Conservation (phyloP, 1,140 invertebrate genomes). For the Pseudomyrmex cubaensis region DNA sequence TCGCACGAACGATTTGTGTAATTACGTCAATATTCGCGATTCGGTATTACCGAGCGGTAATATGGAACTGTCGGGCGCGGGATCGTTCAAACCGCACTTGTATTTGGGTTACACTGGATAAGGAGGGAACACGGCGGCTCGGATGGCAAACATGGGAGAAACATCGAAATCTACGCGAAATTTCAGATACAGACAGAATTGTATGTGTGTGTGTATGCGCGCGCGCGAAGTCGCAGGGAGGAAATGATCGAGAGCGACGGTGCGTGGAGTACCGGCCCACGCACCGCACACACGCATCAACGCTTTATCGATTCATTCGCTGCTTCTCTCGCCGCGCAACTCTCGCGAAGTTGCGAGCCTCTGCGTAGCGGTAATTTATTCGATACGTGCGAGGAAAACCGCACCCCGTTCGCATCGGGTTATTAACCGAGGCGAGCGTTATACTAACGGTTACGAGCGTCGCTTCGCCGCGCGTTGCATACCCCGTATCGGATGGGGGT, state of each 20-base stretch:
- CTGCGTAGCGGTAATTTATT: conserved; percentile 53
- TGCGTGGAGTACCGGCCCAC: conserved; percentile 42
- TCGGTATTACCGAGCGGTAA: background rate
- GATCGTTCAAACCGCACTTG: conserved; percentile 18
- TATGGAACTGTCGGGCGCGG: background rate
- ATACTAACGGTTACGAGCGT: background rate
- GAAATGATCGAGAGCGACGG: conserved; percentile 57
- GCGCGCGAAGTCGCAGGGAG: conserved; percentile 14
- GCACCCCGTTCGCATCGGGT: conserved; percentile 19
- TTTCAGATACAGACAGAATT: conserved; percentile 61
- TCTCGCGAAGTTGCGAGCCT: background rate
- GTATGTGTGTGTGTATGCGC: background rate
- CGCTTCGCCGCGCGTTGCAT: background rate
- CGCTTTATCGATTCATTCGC: conserved; percentile 70
- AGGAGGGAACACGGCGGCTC: background rate
- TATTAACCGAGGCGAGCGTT: conserved; percentile 37
- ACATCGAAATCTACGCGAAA: conserved; percentile 51
- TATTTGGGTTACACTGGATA: conserved; percentile 47
- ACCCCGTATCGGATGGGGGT: background rate
- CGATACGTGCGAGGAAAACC: conserved; percentile 44
- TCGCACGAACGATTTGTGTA: conserved; percentile 15
- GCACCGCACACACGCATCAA: conserved; percentile 17
- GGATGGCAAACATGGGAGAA: background rate
- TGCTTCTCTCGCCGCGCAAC: conserved; percentile 28
- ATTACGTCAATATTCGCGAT: conserved; percentile 28